Percentiles rank a stretch among this genome's conserved stretches.
These are phyloP conservation scores for Agrotis ipsilon DNA, from an alignment of 2,888 invertebrate genomes.

Conservation along the genomic window DNA sequence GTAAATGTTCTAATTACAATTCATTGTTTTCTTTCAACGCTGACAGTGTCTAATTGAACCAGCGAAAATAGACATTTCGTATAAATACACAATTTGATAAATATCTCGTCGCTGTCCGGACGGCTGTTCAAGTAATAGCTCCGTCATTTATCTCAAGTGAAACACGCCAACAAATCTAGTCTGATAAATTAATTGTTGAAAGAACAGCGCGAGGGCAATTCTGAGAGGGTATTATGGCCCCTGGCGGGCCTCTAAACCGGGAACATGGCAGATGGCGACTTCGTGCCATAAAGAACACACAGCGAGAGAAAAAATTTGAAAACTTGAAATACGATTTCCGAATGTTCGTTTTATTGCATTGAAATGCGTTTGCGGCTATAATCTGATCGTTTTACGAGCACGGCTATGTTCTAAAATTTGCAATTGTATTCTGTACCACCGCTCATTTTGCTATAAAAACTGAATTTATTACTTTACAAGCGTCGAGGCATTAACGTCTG, in stretches of 20 bases:
- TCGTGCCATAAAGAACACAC: slow-evolving; percentile 62
- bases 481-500: slow-evolving; percentile 67
- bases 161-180: slow-evolving; percentile 53
- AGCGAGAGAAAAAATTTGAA: slow-evolving; percentile 73
- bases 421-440: slow-evolving; percentile 75
- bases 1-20: background rate
- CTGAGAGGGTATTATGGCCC: slow-evolving; percentile 67
- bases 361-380: slow-evolving; percentile 83
- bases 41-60: slow-evolving; percentile 12
- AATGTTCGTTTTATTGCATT: slow-evolving; percentile 81
- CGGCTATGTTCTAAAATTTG: slow-evolving; percentile 77
- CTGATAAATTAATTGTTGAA: slow-evolving; percentile 66
- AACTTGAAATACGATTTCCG: slow-evolving; percentile 82
- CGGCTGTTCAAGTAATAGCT: slow-evolving; percentile 48
- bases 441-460: slow-evolving; percentile 70
- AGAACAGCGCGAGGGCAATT: slow-evolving; percentile 69
- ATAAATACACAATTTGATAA: slow-evolving; percentile 33
- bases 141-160: slow-evolving; percentile 51
- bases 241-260: slow-evolving; percentile 66
- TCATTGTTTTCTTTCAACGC: slow-evolving; percentile 10
- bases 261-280: slow-evolving; percentile 73
- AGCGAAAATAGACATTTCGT: slow-evolving; percentile 16
- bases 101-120: slow-evolving; percentile 30
- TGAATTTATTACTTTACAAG: slow-evolving; percentile 70
- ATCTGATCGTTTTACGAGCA: slow-evolving; percentile 83